These are phyloP conservation scores for Azemiops feae DNA, from an alignment of 2,113 vertebrate species.

Conservation along the genomic window DNA sequence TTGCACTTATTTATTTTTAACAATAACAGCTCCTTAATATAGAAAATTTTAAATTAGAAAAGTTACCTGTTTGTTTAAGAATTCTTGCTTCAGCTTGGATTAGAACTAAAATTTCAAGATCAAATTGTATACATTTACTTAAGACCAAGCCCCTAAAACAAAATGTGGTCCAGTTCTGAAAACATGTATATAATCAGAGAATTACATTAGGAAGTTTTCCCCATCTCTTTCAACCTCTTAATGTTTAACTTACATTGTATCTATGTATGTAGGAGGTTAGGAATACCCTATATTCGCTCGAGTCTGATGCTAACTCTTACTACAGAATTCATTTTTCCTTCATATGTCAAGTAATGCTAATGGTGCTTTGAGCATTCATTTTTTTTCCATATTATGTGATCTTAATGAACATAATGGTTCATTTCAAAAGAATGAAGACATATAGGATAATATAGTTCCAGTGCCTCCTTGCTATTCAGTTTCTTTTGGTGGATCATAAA, in stretches of 20 bases:
- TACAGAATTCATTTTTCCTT: neutral
- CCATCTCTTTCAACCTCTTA: neutral
- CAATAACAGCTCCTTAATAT: neutral
- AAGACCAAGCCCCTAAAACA: neutral
- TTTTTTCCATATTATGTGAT: neutral
- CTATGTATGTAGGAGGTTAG: neutral
- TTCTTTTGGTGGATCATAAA: neutral
- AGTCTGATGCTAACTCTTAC: neutral
- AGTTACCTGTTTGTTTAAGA: neutral
- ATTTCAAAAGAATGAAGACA: neutral
- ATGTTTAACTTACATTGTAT: neutral
- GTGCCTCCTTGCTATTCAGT: neutral
- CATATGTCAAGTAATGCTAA: neutral
- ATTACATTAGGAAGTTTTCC: neutral
- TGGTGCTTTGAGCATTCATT: neutral
- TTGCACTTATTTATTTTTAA: neutral
- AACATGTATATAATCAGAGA: neutral
- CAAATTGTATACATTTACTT: neutral
- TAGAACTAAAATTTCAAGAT: neutral
- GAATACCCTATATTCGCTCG: neutral
- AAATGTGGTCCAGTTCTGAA: neutral
- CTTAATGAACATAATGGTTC: neutral
- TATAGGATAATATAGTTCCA: neutral
- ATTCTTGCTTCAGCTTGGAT: constrained; percentile 6
- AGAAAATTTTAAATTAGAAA: neutral